Percentiles rank a stretch among this genome's conserved stretches.
Conservation (phyloP, 2,888 invertebrate genomes). For the Agonopterix subpropinquella region DNA sequence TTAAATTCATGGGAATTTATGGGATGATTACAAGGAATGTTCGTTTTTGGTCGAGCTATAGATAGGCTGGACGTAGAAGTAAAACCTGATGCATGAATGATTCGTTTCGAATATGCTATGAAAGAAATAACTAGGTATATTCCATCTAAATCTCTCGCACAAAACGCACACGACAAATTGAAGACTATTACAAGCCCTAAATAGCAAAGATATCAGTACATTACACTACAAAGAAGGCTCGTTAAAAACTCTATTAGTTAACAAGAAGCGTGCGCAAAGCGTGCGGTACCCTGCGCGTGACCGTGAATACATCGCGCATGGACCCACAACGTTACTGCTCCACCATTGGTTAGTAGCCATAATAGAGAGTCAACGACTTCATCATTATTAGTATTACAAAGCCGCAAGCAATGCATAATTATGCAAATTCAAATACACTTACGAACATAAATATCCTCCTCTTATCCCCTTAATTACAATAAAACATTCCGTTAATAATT, state of each 20-base stretch:
- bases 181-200: no score
- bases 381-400: slow-evolving; percentile 4
- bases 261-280: slow-evolving; percentile 32
- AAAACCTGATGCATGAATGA: no score
- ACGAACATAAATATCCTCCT: slow-evolving; percentile 6
- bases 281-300: slow-evolving; percentile 32
- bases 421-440: slow-evolving; percentile 6
- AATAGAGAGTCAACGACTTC: slow-evolving; percentile 12
- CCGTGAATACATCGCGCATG: slow-evolving; percentile 24
- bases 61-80: no score
- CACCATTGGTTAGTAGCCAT: slow-evolving; percentile 1
- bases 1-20: no score
- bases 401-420: slow-evolving; percentile 1
- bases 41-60: no score
- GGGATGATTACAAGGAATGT: no score
- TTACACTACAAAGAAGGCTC: neutral
- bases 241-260: slow-evolving; percentile 27
- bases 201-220: neutral
- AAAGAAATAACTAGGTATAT: no score
- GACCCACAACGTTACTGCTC: slow-evolving; percentile 9
- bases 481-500: slow-evolving; percentile 50
- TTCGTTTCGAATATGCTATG: no score
- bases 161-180: no score
- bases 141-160: no score
- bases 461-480: slow-evolving; percentile 50